Percentiles rank a stretch among this genome's conserved stretches.
Evolutionary conservation across 2,888 invertebrate species (phyloP).

Genomic region (Archips crataeganus): DNA sequence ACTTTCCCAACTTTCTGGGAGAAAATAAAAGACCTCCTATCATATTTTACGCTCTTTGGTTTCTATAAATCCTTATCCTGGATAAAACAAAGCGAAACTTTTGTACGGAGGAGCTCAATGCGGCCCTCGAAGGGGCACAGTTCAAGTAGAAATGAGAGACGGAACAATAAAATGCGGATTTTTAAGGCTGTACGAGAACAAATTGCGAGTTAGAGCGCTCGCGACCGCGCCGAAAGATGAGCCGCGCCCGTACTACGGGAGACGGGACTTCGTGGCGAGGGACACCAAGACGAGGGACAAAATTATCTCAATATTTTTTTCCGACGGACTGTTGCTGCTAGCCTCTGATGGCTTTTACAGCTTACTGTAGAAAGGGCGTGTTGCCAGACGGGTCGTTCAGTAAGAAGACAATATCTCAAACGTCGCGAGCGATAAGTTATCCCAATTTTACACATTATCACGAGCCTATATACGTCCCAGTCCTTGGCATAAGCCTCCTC

Average conservation of each 20-base stretch:
- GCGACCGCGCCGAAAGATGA: conserved; percentile 69
- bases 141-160: conserved; percentile 75
- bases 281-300: too few species aligned
- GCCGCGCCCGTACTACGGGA: conserved; percentile 63
- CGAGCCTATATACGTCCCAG: too few species aligned
- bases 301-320: too few species aligned
- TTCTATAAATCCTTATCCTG: conserved; percentile 49
- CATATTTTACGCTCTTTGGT: conserved; percentile 47
- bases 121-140: conserved; percentile 61
- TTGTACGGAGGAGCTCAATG: conserved; percentile 58
- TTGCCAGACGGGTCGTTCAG: too few species aligned
- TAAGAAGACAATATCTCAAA: too few species aligned
- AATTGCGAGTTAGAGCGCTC: conserved; percentile 75
- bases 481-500: too few species aligned
- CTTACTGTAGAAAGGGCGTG: too few species aligned
- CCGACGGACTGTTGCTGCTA: too few species aligned
- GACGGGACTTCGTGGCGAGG: background rate
- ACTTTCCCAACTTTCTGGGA: conserved; percentile 22
- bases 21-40: conserved; percentile 41
- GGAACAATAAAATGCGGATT: conserved; percentile 82
- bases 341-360: too few species aligned
- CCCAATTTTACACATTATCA: too few species aligned
- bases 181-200: conserved; percentile 81
- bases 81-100: conserved; percentile 51
- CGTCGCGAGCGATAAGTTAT: too few species aligned